A percentile compares a stretch with the other conserved stretches of the same genome.
Conservation (phyloP, 2,888 invertebrate genomes). For the Flabesymbios commensalis region DNA sequence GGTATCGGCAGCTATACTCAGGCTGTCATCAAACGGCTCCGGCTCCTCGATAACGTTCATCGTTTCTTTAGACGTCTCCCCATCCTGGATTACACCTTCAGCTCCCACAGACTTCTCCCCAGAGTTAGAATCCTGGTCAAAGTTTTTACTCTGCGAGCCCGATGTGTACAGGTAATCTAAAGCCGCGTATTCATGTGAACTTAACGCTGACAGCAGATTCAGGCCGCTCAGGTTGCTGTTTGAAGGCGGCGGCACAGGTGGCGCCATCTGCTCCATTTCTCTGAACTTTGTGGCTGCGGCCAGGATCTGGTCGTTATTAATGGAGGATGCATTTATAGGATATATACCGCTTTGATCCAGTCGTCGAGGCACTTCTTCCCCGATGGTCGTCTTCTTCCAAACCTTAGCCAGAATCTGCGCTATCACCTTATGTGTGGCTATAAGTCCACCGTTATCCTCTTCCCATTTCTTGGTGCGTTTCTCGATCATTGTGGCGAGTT, state of each 20-base stretch:
- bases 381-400: slow-evolving; percentile 23
- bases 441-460: slow-evolving; percentile 21
- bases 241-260: not conserved
- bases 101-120: no score
- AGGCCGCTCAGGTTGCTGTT: slow-evolving; percentile 14
- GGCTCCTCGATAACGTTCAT: no score
- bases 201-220: slow-evolving; percentile 28
- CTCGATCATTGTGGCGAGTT: slow-evolving; percentile 17
- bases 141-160: no score
- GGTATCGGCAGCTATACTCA: no score
- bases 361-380: slow-evolving; percentile 25
- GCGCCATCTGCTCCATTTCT: slow-evolving; percentile 7
- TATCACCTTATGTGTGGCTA: slow-evolving; percentile 26
- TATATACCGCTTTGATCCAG: slow-evolving; percentile 31
- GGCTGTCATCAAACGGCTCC: no score
- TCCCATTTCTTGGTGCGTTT: slow-evolving; percentile 30
- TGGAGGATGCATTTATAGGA: slow-evolving; percentile 33
- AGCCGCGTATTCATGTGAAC: slow-evolving; percentile 31
- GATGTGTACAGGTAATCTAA: no score
- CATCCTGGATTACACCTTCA: no score
- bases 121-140: no score
- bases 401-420: slow-evolving; percentile 32
- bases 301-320: slow-evolving; percentile 27
- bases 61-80: no score
- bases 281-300: slow-evolving; percentile 14